phyloP scores from a whole-genome alignment of 2,797 vertebrate species.

The Phoebastria nigripes region DNA sequence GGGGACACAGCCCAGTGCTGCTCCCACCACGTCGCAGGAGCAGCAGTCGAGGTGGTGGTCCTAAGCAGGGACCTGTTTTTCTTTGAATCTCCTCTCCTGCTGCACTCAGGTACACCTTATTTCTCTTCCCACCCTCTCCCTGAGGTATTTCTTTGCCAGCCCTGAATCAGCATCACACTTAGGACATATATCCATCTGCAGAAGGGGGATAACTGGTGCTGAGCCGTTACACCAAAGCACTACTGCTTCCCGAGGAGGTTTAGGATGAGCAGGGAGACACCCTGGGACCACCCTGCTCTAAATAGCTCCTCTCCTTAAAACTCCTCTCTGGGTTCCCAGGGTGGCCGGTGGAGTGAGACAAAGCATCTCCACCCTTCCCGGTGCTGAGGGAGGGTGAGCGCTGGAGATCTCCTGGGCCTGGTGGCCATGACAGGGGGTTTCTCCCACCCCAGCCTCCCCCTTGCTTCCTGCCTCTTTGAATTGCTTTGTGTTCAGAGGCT shows the following conservation, averaged over 20 bases:
- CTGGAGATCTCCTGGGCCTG: neutral
- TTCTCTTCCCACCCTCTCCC: neutral
- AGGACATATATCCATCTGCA: accelerated
- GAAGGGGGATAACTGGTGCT: too few species aligned
- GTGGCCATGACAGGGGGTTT: neutral
- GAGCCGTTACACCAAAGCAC: neutral
- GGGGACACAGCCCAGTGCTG: neutral
- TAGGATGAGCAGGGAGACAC: neutral
- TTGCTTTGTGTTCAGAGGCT: too few species aligned
- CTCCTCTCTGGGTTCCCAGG: neutral
- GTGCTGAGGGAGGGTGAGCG: neutral
- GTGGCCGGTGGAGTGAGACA: neutral
- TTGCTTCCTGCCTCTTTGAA: neutral
- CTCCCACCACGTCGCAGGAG: neutral
- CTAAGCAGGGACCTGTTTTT: neutral
- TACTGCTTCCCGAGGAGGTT: neutral
- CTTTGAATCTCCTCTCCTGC: neutral
- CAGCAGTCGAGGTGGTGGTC: neutral
- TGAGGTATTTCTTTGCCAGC: neutral
- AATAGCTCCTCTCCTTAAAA: neutral
- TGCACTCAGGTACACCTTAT: neutral
- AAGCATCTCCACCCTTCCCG: neutral
- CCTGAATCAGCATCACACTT: neutral
- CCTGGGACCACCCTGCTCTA: neutral
- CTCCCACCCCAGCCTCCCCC: neutral